Conservation (phyloP, 2,113 vertebrate genomes). For the Pomatorhinus ruficollis region DNA sequence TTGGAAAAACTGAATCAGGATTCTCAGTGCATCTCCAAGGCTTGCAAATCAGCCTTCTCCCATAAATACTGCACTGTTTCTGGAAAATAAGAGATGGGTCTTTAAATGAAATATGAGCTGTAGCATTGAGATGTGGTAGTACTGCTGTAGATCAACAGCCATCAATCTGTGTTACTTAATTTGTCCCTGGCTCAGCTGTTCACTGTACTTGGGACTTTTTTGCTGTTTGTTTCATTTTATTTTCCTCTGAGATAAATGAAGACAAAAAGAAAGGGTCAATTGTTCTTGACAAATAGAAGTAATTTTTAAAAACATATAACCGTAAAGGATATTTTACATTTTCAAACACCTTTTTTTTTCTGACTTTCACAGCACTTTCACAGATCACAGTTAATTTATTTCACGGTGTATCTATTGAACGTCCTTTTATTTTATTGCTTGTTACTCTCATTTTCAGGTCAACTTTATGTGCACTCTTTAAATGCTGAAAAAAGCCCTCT, state of each 20-base stretch:
- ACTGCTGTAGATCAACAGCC: conserved; percentile 42
- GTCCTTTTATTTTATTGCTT: neutral
- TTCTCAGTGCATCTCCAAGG: neutral
- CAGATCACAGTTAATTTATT: conserved; percentile 9
- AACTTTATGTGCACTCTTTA: neutral
- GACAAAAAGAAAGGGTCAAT: conserved; percentile 15
- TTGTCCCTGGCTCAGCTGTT: conserved; percentile 61
- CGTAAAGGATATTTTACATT: neutral
- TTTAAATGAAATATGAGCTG: conserved; percentile 51
- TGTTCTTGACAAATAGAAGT: conserved; percentile 46
- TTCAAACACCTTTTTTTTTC: neutral
- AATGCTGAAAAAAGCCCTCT: neutral
- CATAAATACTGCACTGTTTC: conserved; percentile 31
- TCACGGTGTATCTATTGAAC: neutral
- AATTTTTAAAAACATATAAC: neutral
- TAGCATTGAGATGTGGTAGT: conserved; percentile 26
- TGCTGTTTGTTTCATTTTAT: conserved; percentile 45
- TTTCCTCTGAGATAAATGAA: conserved; percentile 56
- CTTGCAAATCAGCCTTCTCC: conserved; percentile 17
- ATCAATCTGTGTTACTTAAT: conserved; percentile 64
- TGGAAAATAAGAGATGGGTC: conserved; percentile 1
- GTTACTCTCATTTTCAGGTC: neutral
- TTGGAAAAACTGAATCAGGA: neutral
- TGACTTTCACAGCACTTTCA: neutral
- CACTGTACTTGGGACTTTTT: conserved; percentile 23